Base-by-base conservation (phyloP, 2,797 vertebrate genomes). In the Jordanella pulchra region DNA sequence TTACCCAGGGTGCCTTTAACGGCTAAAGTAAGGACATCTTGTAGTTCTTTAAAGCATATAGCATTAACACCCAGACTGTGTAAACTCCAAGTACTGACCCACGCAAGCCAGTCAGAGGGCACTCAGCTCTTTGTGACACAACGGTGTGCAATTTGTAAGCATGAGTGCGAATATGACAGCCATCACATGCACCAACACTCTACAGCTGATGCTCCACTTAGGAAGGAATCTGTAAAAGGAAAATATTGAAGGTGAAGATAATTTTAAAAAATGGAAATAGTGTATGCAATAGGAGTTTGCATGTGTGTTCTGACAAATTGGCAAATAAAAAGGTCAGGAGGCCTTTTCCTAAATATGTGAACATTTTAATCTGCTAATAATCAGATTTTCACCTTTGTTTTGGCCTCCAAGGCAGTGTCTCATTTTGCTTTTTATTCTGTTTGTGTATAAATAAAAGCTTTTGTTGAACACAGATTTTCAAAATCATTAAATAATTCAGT, bases 31-130 rank as follows among this genome's bases (percentile, higher is more conserved):
- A 93, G 92, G 93, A 94, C 91, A 94, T 94, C 89, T 92, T 93
- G 91, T 94, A 89, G 86, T 89, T 91, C 90, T 93, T 92, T 93
- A 93, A 91, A 91, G 90, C 90, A 77, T 90, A 87, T 89, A 91
- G 92, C 92, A 93, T 93, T 94, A 94, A 94, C 93, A 93, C 93
- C 89, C 91, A 93, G 93, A 92, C 81, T 78, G 92, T 89, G 91
- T 92, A 92, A 94, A 92, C 87, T 89, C 81, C 64, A 80, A 91
- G 92, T 91, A 84, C 87, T 92, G 93, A 93, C 89, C 93, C 84
- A 54, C 81, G 79, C 89, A 87, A 5, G 63, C 86, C 88, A 79
- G 77, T 54, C 82, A 83, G 85, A 79, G 35, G 35, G 61, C 61
- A 47, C 81, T 56, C 81, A 80, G 86, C 87, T 88, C 90, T 89